Evolutionary conservation across 2,888 invertebrate genomes (phyloP).

Genomic region (Drosophila testacea): DNA sequence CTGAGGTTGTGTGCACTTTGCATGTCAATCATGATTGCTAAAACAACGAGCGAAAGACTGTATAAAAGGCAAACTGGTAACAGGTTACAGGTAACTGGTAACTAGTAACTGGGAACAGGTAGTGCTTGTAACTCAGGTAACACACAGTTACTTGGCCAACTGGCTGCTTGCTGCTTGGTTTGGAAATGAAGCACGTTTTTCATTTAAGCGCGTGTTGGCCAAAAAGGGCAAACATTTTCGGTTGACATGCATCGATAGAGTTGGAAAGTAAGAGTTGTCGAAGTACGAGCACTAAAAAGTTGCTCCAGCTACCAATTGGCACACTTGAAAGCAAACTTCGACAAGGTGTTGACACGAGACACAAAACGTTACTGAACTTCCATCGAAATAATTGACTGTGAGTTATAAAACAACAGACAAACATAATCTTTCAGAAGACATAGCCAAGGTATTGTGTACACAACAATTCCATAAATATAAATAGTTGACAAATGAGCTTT

Average conservation of each 20-base stretch:
- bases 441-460: background rate
- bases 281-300: conserved; percentile 18
- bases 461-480: conserved; percentile 4
- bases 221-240: conserved; percentile 52
- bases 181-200: conserved; percentile 68
- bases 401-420: conserved; percentile 2
- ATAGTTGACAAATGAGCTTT: conserved; percentile 11
- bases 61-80: conserved; percentile 36
- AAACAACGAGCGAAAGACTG: conserved; percentile 36
- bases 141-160: conserved; percentile 47
- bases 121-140: conserved; percentile 29
- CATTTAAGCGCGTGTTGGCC: conserved; percentile 64
- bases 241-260: conserved; percentile 67
- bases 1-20: conserved; percentile 50
- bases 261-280: background rate
- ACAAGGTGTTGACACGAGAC: conserved; percentile 65
- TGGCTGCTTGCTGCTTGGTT: conserved; percentile 20
- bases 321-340: conserved; percentile 58
- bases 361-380: conserved; percentile 9
- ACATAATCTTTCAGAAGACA: background rate
- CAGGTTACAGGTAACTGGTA: conserved; percentile 2
- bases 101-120: too few species aligned
- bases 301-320: conserved; percentile 44
- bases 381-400: conserved; percentile 35
- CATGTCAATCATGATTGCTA: conserved; percentile 76